These are phyloP conservation scores for Iphiclides podalirius DNA, from an alignment of 2,888 invertebrate species.

Conservation along the genomic window DNA sequence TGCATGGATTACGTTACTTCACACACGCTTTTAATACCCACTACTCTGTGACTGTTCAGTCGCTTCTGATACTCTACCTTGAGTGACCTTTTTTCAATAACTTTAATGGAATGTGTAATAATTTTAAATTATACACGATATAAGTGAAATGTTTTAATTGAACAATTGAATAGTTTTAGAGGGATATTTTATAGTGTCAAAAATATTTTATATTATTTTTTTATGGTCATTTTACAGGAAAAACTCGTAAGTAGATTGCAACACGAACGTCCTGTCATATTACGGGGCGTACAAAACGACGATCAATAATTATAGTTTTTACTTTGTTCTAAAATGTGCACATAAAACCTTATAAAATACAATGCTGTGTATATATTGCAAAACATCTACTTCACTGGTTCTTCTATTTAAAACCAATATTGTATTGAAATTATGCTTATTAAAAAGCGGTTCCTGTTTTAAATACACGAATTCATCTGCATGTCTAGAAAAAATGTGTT, in stretches of 20 bases:
- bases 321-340: not conserved
- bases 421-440: too few relatives aligned
- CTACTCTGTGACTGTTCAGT: not conserved
- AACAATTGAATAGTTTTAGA: too few relatives aligned
- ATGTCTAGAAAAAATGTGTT: too few relatives aligned
- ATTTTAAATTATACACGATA: too few relatives aligned
- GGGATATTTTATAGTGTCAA: not conserved
- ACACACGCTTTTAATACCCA: not conserved
- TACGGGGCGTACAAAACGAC: too few relatives aligned
- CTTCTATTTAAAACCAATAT: not conserved
- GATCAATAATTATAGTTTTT: not conserved
- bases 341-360: not conserved
- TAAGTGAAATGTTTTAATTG: too few relatives aligned
- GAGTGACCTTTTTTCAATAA: not conserved
- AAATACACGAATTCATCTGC: too few relatives aligned
- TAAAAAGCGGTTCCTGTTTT: too few relatives aligned
- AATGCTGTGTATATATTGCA: conserved; percentile 14
- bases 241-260: too few relatives aligned
- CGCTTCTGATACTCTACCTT: not conserved
- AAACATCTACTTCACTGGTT: conserved; percentile 3
- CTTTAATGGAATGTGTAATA: not conserved
- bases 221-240: too few relatives aligned
- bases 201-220: not conserved
- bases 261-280: too few relatives aligned
- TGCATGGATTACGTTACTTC: conserved; percentile 11